Evolutionary conservation across 2,113 vertebrate species (phyloP).

Genomic region (Collichthys lucidus): DNA sequence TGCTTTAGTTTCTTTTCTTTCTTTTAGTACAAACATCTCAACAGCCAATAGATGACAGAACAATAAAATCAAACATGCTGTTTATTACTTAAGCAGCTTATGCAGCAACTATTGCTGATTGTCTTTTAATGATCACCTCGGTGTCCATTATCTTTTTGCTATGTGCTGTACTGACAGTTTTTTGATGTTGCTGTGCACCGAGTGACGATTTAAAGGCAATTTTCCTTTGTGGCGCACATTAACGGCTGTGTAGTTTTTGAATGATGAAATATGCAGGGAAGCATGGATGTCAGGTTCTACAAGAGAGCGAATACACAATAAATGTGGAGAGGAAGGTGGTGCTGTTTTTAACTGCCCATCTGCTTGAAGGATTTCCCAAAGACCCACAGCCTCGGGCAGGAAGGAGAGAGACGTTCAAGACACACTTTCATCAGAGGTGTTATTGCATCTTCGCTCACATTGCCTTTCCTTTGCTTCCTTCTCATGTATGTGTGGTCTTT

Average conservation of each 20-base stretch:
- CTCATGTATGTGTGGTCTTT: slow-evolving; percentile 49
- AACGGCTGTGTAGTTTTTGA: slow-evolving; percentile 37
- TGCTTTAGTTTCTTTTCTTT: slow-evolving; percentile 3
- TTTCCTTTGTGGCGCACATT: slow-evolving; percentile 23
- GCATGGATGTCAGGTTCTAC: slow-evolving; percentile 31
- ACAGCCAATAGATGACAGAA: slow-evolving; percentile 26
- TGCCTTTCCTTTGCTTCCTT: slow-evolving; percentile 37
- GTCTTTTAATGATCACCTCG: neutral
- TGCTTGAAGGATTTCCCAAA: slow-evolving; percentile 56
- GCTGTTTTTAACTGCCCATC: slow-evolving; percentile 52
- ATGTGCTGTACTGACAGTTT: neutral
- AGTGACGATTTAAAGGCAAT: slow-evolving; percentile 12
- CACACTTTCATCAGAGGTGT: slow-evolving; percentile 48
- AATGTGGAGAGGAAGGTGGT: slow-evolving; percentile 32
- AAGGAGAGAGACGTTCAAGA: slow-evolving; percentile 55
- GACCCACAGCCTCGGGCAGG: slow-evolving; percentile 43
- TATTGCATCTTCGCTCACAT: slow-evolving; percentile 50
- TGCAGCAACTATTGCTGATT: slow-evolving; percentile 12
- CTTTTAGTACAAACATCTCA: slow-evolving; percentile 35
- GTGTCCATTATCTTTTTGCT: slow-evolving; percentile 12
- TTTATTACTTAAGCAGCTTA: neutral
- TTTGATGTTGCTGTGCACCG: neutral
- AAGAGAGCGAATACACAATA: slow-evolving; percentile 42
- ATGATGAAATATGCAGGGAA: slow-evolving; percentile 43
- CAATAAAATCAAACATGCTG: slow-evolving; percentile 24